Conservation (phyloP, 1,140 invertebrate species). For the Tetraneura akinire region DNA sequence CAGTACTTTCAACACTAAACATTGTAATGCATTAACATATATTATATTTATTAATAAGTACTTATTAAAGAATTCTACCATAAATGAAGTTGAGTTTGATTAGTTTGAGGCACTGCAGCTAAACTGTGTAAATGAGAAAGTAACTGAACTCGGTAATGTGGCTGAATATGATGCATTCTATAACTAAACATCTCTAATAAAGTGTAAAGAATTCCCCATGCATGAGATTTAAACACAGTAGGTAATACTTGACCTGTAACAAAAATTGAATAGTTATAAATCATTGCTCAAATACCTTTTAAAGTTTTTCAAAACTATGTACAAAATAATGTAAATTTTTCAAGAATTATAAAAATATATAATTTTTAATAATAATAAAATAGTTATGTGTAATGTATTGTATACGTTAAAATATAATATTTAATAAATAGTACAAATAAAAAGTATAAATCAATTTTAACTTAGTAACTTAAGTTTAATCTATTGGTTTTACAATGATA, state of each 20-base stretch:
- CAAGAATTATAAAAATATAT: not conserved
- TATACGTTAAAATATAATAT: no score
- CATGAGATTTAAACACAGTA: constrained; percentile 87
- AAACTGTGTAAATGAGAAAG: constrained; percentile 86
- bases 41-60: not conserved
- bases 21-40: constrained; percentile 31
- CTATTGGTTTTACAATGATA: no score
- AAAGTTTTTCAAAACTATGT: not conserved
- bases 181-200: constrained; percentile 96
- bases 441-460: no score
- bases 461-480: no score
- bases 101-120: constrained; percentile 86
- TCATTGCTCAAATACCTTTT: no score
- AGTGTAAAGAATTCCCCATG: constrained; percentile 92
- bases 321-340: not conserved
- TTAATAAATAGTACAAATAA: no score
- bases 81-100: constrained; percentile 91
- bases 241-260: constrained; percentile 78
- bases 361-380: no score
- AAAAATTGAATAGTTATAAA: not conserved
- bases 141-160: constrained; percentile 90
- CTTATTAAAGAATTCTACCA: constrained; percentile 65
- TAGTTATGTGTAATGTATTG: no score
- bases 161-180: constrained; percentile 92
- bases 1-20: constrained; percentile 86